phyloP scores from a whole-genome alignment of 2,113 vertebrate genomes.

The Poeciliopsis occidentalis region DNA sequence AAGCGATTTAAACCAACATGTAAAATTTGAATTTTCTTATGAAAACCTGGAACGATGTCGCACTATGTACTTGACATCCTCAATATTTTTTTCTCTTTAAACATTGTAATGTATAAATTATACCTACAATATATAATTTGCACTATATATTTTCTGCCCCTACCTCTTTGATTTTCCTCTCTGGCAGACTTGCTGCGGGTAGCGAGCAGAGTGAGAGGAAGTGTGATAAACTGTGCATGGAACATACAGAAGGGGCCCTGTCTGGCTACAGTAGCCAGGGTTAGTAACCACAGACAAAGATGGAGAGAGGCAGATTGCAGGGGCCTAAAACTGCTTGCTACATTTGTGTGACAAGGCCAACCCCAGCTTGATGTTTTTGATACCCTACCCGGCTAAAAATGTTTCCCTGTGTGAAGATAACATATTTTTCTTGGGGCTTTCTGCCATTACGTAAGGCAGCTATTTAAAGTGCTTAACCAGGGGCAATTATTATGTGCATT shows the following conservation, averaged over 20 bases:
- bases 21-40: too few species aligned
- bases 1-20: too few species aligned
- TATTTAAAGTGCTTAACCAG: background rate
- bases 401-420: background rate
- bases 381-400: background rate
- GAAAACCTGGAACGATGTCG: too few species aligned
- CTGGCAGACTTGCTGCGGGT: conserved; percentile 42
- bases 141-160: conserved; percentile 26
- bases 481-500: too few species aligned
- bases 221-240: conserved; percentile 62
- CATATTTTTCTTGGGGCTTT: background rate
- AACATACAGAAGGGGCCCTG: conserved; percentile 48
- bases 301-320: conserved; percentile 48
- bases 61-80: too few species aligned
- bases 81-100: too few species aligned
- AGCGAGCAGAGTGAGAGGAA: conserved; percentile 54
- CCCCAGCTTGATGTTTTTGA: background rate
- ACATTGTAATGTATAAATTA: too few species aligned
- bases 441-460: background rate
- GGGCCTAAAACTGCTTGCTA: conserved; percentile 17
- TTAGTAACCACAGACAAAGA: conserved; percentile 58
- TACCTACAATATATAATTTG: background rate
- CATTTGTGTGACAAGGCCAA: conserved; percentile 6
- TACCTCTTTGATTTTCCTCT: conserved; percentile 59
- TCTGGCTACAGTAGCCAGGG: conserved; percentile 45